A percentile compares a stretch with the other conserved stretches of the same genome.
These are phyloP conservation scores for Caenorhabditis sp. DNA, from an alignment of 2,888 invertebrate genomes.

Conservation along the genomic window DNA sequence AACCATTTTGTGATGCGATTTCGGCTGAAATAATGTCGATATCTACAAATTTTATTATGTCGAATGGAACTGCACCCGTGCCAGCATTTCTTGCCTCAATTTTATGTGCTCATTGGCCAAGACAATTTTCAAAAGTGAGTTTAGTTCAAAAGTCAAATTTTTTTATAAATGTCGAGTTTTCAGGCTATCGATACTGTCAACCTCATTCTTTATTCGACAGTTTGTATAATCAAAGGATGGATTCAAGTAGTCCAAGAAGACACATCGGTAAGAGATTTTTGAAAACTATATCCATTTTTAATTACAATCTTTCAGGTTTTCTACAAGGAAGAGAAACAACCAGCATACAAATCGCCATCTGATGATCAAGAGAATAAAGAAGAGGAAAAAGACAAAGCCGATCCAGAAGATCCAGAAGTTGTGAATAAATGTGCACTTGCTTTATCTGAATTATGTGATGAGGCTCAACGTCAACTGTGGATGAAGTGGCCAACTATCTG, in stretches of 20 bases:
- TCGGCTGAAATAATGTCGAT: constrained; percentile 20
- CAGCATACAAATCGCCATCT: constrained; percentile 2
- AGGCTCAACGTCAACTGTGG: constrained; percentile 51
- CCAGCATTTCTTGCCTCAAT: constrained; percentile 38
- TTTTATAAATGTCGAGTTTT: constrained; percentile 3
- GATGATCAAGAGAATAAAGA: constrained; percentile 1
- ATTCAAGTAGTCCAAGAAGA: constrained; percentile 44
- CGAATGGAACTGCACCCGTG: constrained; percentile 17
- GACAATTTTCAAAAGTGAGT: constrained; percentile 19
- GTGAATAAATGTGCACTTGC: constrained; percentile 45
- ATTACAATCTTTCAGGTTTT: no score
- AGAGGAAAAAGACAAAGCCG: constrained; percentile 9
- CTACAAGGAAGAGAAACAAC: constrained; percentile 12
- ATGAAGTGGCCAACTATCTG: constrained; percentile 48
- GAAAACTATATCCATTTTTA: no score
- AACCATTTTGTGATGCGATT: constrained; percentile 31
- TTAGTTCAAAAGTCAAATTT: neutral
- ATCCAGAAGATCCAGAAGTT: constrained; percentile 32
- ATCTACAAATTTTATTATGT: constrained; percentile 37
- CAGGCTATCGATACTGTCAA: constrained; percentile 49
- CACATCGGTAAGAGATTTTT: no score
- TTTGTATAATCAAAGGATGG: constrained; percentile 53
- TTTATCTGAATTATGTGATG: constrained; percentile 36
- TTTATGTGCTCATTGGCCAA: constrained; percentile 48
- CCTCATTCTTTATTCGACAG: constrained; percentile 38